Evolutionary conservation across 2,888 invertebrate genomes (phyloP), one percentile per base, ranked within the genome.

Genomic region (Catonia carolina): DNA sequence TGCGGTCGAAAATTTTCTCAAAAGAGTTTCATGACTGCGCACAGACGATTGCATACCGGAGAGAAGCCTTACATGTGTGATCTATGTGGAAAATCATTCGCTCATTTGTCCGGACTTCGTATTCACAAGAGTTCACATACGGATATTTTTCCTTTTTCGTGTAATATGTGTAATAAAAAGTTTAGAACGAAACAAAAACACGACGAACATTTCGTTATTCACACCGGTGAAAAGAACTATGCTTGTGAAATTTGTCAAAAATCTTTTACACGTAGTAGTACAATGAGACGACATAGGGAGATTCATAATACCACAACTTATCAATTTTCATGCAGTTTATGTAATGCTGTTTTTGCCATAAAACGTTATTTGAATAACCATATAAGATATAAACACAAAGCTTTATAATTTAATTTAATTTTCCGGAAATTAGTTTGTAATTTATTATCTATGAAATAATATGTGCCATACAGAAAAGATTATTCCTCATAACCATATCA

Each of bases 1-100:
- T 80, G 80, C 66, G 75, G 74, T 82, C 81, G 66, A 71, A 80
- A 1, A 66, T 78, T 79, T 64, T 73, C 74, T 0, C 74, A 75
- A 37, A 74, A 73, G 58, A 68, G 70, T 14, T 70, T 78, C 5
- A 68, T 70, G 60, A 72, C 75, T 57, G 78, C 79, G 68, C 70
- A 70, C 53, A 64, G 72, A 10, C 62, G 71, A 31, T 68, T 75
- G 10, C 80, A 80, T 66, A 69, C 73, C 0, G 74, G 70, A 1
- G 74, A 74, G 59, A 66, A 72, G 39, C 71, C 69, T 0, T 75
- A 71, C 60, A 69, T 71, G 49, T 79, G 79, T 65, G 68, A 70
- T 10, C 61, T 68, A 5, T 79, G 80, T 67, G 70, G 71, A 1
- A 58, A 58, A 45, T 33, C 58, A 23, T 58, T 58, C 22, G 50